Evolutionary conservation across 1,140 invertebrate genomes (phyloP), one percentile per base, ranked within the genome.

Genomic region (Drosophila guanche): DNA sequence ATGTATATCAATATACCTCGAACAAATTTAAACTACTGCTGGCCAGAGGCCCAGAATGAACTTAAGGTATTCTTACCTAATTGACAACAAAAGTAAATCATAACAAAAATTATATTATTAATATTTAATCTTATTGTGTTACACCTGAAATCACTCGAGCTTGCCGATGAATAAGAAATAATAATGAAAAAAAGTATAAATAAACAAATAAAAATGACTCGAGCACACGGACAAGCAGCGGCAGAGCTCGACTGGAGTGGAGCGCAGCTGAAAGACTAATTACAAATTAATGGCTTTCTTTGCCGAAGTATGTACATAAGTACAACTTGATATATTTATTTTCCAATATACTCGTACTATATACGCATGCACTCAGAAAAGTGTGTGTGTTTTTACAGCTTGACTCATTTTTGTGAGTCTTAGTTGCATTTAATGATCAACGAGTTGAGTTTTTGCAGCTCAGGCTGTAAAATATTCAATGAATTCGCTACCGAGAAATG

Each of bases 261-360:
- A 51, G 40, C 41, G 47, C n/a, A 57, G 76, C 54, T 50, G 59
- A 62, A 62, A 70, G 72, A 54, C 67, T 83, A 89, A 89, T 89
- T 88, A 67, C 75, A 76, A 83, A 89, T 89, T 76, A 88, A 89
- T 89, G 83, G 71, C 57, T 79, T 68, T 79, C 66, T 79, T 88
- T 88, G 78, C 57, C 66, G 71, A 72, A 76, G 69, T 83, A 72
- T 62, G 16, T 20, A 20, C 16, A 20, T 83, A 37, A 37, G 33
- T 12, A 4, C 10, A 73, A 84, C 68, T 62, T 69, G 72, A 77
- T 37, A 12, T 37, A 77, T 83, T 62, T 75, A 52, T 57, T 56
- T 69, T 53, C 59, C 65, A 68, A 71, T 43, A 74, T 74, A 52
- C 14, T 52, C 46, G 14, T 20, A 59, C 27, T 55, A 51, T 40